Evolutionary conservation across 1,140 invertebrate species (phyloP).

Genomic region (Frieseomelitta varia): DNA sequence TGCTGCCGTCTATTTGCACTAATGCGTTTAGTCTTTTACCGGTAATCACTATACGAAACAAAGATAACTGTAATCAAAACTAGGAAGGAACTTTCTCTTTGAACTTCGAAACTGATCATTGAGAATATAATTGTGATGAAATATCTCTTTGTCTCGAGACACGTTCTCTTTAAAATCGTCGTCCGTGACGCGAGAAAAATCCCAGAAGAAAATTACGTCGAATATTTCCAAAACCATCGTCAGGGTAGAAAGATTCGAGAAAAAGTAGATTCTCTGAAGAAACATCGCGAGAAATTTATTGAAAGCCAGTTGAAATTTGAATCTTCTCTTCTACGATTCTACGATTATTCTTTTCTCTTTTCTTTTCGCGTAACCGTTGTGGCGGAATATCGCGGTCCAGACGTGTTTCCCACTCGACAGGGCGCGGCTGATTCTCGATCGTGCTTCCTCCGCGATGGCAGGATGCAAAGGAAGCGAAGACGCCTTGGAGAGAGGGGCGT

Average conservation of each 20-base stretch:
- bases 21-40: constrained; percentile 23
- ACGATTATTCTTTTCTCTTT: neutral
- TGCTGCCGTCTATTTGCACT: constrained; percentile 11
- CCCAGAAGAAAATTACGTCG: neutral
- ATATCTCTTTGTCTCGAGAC: neutral
- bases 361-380: neutral
- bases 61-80: neutral
- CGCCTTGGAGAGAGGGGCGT: neutral
- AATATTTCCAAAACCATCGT: neutral
- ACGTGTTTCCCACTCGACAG: constrained; percentile 33
- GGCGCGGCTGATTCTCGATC: constrained; percentile 59
- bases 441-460: constrained; percentile 28
- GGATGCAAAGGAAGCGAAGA: constrained; percentile 34
- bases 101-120: neutral
- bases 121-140: neutral
- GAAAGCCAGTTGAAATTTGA: no score
- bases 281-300: neutral
- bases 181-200: neutral
- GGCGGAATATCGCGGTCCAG: constrained; percentile 23
- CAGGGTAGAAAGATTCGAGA: no score
- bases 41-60: neutral
- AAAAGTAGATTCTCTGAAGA: neutral
- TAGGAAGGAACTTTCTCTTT: neutral
- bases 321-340: neutral
- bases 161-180: no score